A percentile compares a stretch with the other conserved stretches of the same genome.
phyloP scores from a whole-genome alignment of 2,797 vertebrate species.

The Spea hammondii region DNA sequence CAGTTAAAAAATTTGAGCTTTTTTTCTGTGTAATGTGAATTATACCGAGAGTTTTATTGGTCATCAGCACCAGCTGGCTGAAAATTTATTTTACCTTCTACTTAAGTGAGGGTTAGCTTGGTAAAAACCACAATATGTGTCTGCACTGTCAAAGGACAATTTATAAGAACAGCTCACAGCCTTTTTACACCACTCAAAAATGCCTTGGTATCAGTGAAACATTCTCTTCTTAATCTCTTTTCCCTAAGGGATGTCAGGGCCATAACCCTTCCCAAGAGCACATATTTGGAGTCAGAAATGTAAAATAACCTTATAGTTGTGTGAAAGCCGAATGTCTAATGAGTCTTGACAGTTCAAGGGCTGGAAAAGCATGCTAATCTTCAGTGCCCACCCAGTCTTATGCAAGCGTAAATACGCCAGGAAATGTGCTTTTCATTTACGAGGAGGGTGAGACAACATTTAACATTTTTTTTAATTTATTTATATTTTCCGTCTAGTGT shows the following conservation, averaged over 20 bases:
- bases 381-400: conserved; percentile 70
- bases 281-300: conserved; percentile 56
- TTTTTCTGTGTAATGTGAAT: too few relatives aligned
- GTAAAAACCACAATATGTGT: conserved; percentile 40
- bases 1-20: too few relatives aligned
- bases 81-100: too few relatives aligned
- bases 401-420: conserved; percentile 73
- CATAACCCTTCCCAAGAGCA: conserved; percentile 45
- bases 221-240: conserved; percentile 41
- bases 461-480: conserved; percentile 52
- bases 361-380: conserved; percentile 65
- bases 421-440: conserved; percentile 75
- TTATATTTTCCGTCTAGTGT: background rate
- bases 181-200: conserved; percentile 32
- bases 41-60: too few relatives aligned
- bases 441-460: conserved; percentile 48
- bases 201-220: conserved; percentile 29
- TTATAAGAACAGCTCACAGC: conserved; percentile 10
- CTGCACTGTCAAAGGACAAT: conserved; percentile 8
- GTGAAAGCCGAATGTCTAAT: conserved; percentile 62
- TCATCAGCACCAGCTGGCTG: too few relatives aligned
- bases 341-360: conserved; percentile 68
- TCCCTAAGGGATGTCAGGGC: conserved; percentile 44
- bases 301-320: conserved; percentile 57
- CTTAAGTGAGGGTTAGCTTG: conserved; percentile 3